phyloP scores from a whole-genome alignment of 2,888 invertebrate genomes.

The Lumbricus terrestris region DNA sequence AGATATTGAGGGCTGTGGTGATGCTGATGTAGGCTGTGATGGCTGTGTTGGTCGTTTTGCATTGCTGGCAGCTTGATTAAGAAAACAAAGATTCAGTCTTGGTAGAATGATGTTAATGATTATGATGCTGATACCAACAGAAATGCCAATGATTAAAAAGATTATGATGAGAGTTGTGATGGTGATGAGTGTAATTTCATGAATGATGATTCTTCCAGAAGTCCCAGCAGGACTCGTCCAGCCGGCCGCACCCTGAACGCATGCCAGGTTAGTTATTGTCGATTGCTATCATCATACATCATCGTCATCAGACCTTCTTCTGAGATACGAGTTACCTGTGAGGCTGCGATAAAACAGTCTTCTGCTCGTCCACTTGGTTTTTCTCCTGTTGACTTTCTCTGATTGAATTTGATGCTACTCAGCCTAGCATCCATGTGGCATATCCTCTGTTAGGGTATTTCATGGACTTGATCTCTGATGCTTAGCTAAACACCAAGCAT shows the following conservation, averaged over 20 bases:
- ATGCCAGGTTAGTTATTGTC: slow-evolving; percentile 70
- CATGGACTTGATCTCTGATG: too few relatives aligned
- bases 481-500: too few relatives aligned
- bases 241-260: slow-evolving; percentile 84
- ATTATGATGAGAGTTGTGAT: not conserved
- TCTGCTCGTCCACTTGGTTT: not conserved
- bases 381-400: too few relatives aligned
- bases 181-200: not conserved
- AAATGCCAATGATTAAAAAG: not conserved
- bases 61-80: not conserved
- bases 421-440: too few relatives aligned
- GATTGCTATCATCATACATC: not conserved
- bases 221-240: slow-evolving; percentile 43
- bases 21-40: not conserved
- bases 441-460: too few relatives aligned
- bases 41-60: not conserved
- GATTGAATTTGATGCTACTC: too few relatives aligned
- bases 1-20: not conserved
- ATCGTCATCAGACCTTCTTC: too few relatives aligned
- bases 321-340: too few relatives aligned
- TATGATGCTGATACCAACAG: not conserved
- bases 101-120: not conserved
- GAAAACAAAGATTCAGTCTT: not conserved
- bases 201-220: slow-evolving; percentile 16
- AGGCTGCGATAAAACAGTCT: too few relatives aligned